A percentile compares a stretch with the other conserved stretches of the same genome.
Conservation (phyloP, 1,140 invertebrate genomes). For the Drosophila bipectinata region DNA sequence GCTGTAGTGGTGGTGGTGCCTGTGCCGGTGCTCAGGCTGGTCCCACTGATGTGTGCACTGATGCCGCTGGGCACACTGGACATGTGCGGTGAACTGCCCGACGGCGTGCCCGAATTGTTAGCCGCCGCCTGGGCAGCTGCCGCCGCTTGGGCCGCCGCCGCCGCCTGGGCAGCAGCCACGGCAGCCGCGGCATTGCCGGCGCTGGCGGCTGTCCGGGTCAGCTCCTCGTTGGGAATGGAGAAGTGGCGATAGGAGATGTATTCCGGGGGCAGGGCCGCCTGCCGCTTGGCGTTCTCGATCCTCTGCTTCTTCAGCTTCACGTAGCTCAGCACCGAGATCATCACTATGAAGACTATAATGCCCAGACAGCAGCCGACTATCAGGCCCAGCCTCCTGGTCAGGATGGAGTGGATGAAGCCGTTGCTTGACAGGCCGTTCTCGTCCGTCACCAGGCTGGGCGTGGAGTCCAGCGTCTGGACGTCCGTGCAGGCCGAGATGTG, state of each 20-base stretch:
- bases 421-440: constrained; percentile 88
- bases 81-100: constrained; percentile 54
- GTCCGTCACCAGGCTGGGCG: constrained; percentile 86
- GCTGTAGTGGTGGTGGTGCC: constrained; percentile 72
- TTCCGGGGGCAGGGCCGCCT: constrained; percentile 86
- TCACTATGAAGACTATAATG: constrained; percentile 92
- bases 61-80: constrained; percentile 81
- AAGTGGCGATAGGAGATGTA: constrained; percentile 90
- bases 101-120: not conserved
- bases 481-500: constrained; percentile 90
- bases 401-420: constrained; percentile 87
- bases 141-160: not conserved
- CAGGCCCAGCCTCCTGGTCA: constrained; percentile 91
- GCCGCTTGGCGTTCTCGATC: constrained; percentile 88
- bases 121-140: constrained; percentile 3
- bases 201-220: constrained; percentile 57
- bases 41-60: constrained; percentile 80
- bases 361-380: constrained; percentile 94
- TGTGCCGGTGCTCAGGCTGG: constrained; percentile 73
- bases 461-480: constrained; percentile 90
- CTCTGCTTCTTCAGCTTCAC: constrained; percentile 93
- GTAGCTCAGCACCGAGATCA: constrained; percentile 92
- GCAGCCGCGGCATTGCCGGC: constrained; percentile 34
- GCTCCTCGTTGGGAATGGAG: constrained; percentile 85
- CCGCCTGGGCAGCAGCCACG: constrained; percentile 21